Evolutionary conservation across 2,113 vertebrate genomes (phyloP).

Genomic region (Pollimyrus isidori): DNA sequence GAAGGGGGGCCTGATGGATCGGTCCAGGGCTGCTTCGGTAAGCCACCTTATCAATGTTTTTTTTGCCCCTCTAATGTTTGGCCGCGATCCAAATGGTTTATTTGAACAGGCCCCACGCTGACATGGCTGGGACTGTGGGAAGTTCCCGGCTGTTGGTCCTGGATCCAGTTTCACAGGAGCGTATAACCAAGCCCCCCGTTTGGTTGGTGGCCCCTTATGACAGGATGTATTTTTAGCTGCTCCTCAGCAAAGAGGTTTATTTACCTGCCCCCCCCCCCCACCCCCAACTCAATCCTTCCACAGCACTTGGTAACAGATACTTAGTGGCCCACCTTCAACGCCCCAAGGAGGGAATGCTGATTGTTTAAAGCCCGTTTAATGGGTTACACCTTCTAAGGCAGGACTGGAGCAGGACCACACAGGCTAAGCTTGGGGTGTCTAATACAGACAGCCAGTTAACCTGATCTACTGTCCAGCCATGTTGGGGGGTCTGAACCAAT

Average conservation of each 20-base stretch:
- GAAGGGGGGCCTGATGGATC: constrained; percentile 55
- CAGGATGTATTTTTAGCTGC: constrained; percentile 36
- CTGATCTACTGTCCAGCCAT: constrained; percentile 3
- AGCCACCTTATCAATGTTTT: constrained; percentile 59
- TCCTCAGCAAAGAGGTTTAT: constrained; percentile 34
- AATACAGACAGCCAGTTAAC: not conserved
- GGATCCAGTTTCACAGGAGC: constrained; percentile 41
- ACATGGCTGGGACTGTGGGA: constrained; percentile 55
- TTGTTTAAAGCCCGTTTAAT: constrained; percentile 19
- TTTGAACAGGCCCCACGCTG: constrained; percentile 55
- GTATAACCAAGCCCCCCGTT: constrained; percentile 41
- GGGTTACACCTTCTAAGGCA: constrained; percentile 18
- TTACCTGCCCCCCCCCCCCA: constrained; percentile 31
- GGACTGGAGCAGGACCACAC: not conserved
- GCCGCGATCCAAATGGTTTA: constrained; percentile 56
- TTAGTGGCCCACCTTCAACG: not conserved
- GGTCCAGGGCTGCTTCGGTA: constrained; percentile 47
- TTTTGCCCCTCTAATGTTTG: constrained; percentile 44
- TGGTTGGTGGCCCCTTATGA: constrained; percentile 36
- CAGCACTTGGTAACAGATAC: constrained; percentile 30
- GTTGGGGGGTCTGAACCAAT: not conserved
- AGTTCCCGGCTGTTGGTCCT: constrained; percentile 49
- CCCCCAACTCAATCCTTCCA: constrained; percentile 33
- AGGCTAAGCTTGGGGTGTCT: not conserved
- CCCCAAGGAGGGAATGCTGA: constrained; percentile 9